A percentile compares a stretch with the other conserved stretches of the same genome.
Evolutionary conservation across 2,888 invertebrate species (phyloP).

Genomic region (Anodontia alba): DNA sequence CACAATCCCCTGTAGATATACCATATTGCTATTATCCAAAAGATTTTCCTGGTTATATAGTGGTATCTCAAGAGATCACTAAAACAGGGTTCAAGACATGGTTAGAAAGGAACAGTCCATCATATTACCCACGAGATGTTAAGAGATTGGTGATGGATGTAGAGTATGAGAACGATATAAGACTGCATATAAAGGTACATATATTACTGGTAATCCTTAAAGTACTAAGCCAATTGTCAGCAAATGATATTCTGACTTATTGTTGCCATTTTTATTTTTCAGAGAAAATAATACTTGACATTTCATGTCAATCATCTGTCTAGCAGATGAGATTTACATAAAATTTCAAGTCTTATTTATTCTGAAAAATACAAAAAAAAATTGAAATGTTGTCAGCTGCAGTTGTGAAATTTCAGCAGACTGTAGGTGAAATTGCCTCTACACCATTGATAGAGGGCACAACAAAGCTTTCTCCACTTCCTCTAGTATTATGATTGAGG

Average conservation of each 20-base stretch:
- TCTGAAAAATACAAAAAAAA: too few relatives aligned
- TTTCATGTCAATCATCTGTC: too few relatives aligned
- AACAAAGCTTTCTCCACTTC: too few relatives aligned
- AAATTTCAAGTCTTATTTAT: too few relatives aligned
- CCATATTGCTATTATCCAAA: constrained; percentile 73
- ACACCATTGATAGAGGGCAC: too few relatives aligned
- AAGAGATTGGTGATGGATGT: constrained; percentile 65
- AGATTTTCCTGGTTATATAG: constrained; percentile 62
- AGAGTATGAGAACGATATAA: constrained; percentile 62
- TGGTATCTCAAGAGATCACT: constrained; percentile 39
- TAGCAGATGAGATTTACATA: too few relatives aligned
- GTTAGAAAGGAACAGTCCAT: constrained; percentile 51
- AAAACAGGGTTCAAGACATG: constrained; percentile 48
- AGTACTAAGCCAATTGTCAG: too few relatives aligned
- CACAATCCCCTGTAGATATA: constrained; percentile 54
- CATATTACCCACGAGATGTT: constrained; percentile 66
- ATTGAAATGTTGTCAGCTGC: too few relatives aligned
- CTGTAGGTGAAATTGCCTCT: too few relatives aligned
- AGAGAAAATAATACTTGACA: too few relatives aligned
- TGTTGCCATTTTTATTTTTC: not conserved
- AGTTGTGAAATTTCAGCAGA: too few relatives aligned
- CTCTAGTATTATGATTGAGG: too few relatives aligned
- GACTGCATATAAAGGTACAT: constrained; percentile 73
- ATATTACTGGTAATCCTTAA: not conserved
- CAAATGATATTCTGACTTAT: not conserved